These are phyloP conservation scores for Tanytarsus gracilentus DNA, from an alignment of 2,888 invertebrate genomes.

Conservation along the genomic window DNA sequence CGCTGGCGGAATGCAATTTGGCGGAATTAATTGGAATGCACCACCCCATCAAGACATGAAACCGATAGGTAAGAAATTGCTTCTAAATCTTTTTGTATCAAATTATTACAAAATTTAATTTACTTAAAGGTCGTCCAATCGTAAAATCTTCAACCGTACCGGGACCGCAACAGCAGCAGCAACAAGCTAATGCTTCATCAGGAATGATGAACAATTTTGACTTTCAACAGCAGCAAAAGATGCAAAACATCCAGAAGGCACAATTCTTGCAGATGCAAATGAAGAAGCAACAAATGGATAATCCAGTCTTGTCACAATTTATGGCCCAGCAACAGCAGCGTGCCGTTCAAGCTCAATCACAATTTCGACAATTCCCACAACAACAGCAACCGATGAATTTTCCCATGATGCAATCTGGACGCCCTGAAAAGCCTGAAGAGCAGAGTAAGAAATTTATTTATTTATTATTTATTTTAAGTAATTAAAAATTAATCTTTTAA, in stretches of 20 bases:
- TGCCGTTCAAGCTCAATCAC: conserved; percentile 34
- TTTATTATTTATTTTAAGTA: not conserved
- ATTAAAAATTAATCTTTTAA: not conserved
- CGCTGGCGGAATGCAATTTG: conserved; percentile 31
- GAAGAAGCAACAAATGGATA: conserved; percentile 29
- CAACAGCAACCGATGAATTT: conserved; percentile 34
- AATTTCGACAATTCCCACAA: conserved; percentile 19
- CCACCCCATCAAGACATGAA: conserved; percentile 36
- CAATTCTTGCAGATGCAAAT: conserved; percentile 31
- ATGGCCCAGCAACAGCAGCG: conserved; percentile 35
- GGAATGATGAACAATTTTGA: conserved; percentile 29
- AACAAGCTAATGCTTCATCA: conserved; percentile 44
- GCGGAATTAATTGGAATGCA: conserved; percentile 39
- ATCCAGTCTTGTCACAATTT: conserved; percentile 27
- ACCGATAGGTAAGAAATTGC: not conserved
- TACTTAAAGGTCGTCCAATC: conserved; percentile 39
- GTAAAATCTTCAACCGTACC: conserved; percentile 34
- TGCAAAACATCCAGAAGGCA: conserved; percentile 17
- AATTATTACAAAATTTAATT: not conserved
- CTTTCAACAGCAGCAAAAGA: conserved; percentile 28
- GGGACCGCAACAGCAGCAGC: conserved; percentile 30
- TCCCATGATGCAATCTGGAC: conserved; percentile 35
- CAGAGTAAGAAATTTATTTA: not conserved
- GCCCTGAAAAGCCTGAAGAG: conserved; percentile 1
- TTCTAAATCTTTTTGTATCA: not conserved